phyloP scores from a whole-genome alignment of 2,797 vertebrate genomes.

The Salmo trutta region DNA sequence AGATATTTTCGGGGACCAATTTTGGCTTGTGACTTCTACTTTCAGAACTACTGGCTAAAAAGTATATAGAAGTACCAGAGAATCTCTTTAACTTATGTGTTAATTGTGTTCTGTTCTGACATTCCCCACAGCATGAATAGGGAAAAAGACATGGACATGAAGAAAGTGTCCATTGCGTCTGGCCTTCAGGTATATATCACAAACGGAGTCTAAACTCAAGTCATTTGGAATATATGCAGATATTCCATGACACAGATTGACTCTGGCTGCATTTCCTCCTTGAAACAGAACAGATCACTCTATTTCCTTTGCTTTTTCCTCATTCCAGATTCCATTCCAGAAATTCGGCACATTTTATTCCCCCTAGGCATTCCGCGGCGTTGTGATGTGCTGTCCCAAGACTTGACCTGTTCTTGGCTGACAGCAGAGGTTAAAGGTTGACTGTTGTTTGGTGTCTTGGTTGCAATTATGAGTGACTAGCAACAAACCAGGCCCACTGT shows the following conservation, averaged over 20 bases:
- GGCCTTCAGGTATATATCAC: constrained; percentile 89
- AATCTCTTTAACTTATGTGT: constrained; percentile 76
- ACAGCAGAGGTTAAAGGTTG: background rate
- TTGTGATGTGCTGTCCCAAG: constrained; percentile 56
- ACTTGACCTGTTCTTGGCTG: constrained; percentile 62
- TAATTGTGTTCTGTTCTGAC: constrained; percentile 82
- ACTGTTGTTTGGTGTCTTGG: background rate
- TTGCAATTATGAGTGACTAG: background rate
- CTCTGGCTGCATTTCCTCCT: constrained; percentile 69
- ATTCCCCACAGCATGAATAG: constrained; percentile 91
- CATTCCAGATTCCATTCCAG: constrained; percentile 22
- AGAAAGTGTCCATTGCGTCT: constrained; percentile 79
- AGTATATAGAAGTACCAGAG: too few species aligned
- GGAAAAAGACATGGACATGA: constrained; percentile 60
- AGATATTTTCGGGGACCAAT: too few species aligned
- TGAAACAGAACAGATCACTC: constrained; percentile 77
- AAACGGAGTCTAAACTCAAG: constrained; percentile 94
- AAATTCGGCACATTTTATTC: background rate
- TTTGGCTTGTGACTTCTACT: too few species aligned
- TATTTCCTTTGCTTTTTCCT: constrained; percentile 45
- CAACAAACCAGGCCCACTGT: constrained; percentile 46
- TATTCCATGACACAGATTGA: constrained; percentile 53
- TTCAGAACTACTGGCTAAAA: too few species aligned
- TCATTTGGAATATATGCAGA: constrained; percentile 90
- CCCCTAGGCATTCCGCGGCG: constrained; percentile 75